Base-by-base conservation (phyloP, 2,797 vertebrate species). In the Sebastes steindachneri region DNA sequence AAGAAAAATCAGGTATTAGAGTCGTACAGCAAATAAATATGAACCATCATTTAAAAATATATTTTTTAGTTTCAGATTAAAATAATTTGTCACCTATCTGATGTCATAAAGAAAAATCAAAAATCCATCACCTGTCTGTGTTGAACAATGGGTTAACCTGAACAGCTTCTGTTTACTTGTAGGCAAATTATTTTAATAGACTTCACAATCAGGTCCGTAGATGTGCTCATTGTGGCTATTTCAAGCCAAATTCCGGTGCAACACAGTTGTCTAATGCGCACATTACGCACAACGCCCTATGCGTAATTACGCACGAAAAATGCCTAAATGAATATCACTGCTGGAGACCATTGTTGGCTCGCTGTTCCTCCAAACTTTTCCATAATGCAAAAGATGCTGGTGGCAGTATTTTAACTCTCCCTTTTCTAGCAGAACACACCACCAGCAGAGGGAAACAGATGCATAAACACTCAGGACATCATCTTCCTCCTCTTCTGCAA, bases 371-470 rank as follows among this genome's bases (percentile, higher is more conserved):
- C 21, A 80, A 80, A 87, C 54, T 76, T 88, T 82, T 82, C 73
- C 74, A 77, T 70, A 59, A 72, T 86, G 80, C 58, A 78, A 79
- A 76, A 76, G 73, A 76, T 78, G 85, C 82, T 82, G 53, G 45
- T 77, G 92, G 75, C 82, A 57, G 82, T 80, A 35, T 80, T 88
- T 89, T 87, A 87, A 83, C 91, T 92, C 86, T 93, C 74, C 78
- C 84, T 91, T 93, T 93, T 93, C 86, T 88, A 72, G 67, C 77
- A 88, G 79, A 87, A 91, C 51, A 84, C 84, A 79, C 90, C 90
- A 93, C 90, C 90, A 93, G 92, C 91, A 92, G 90, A 91, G 91
- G 75, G 85, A 89, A 89, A 90, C 90, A 93, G 89, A 95, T 92
- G 92, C 94, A 92, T 91, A 94, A 92, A 96, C 93, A 92, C 89